Evolutionary conservation across 1,140 invertebrate genomes (phyloP), one percentile per base, ranked within the genome.

Genomic region (Yoshiicerus persimilis): DNA sequence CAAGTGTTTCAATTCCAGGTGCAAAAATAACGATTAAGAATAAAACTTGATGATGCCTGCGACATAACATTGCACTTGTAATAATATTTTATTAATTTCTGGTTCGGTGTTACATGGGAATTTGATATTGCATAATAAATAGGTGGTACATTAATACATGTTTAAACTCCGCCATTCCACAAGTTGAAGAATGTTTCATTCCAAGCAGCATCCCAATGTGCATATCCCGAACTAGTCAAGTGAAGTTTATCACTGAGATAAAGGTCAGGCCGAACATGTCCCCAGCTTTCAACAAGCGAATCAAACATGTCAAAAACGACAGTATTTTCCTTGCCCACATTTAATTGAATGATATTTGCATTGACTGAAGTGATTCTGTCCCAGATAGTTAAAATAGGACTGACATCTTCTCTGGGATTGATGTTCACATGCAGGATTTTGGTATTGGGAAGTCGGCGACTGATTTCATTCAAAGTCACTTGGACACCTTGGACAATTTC

Each of bases 151-250:
- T n/a, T n/a, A n/a, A n/a, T n/a, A n/a, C n/a, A n/a, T n/a, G n/a
- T n/a, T 20, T 41, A 83, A 4, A 25, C 23, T 4, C 34, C 39
- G 11, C 80, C 23, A 25, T 86, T 86, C 85, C 23, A 86, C 8
- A 87, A 62, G 38, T 47, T 32, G 34, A 34, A 56, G 36, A 87
- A 87, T n/a, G 86, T 87, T 16, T 75, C 4, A 56, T 87, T 87
- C 86, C 62, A 70, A 1, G 34, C 11, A 11, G 2, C 10, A 36
- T 87, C 86, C 86, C 86, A 87, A 27, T 39, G 64, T 16, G 32
- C 64, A 30, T 87, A 87, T 6, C 86, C 86, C 3, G 13, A n/a
- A 5, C 1, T n/a, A 25, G 13, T 87, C 5, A 87, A 64, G 25
- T 87, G 86, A 30, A 87, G 86, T 2, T 47, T 70, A 23, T 87